Evolutionary conservation across 2,113 vertebrate genomes (phyloP).

Genomic region (Zosterops pallidus): DNA sequence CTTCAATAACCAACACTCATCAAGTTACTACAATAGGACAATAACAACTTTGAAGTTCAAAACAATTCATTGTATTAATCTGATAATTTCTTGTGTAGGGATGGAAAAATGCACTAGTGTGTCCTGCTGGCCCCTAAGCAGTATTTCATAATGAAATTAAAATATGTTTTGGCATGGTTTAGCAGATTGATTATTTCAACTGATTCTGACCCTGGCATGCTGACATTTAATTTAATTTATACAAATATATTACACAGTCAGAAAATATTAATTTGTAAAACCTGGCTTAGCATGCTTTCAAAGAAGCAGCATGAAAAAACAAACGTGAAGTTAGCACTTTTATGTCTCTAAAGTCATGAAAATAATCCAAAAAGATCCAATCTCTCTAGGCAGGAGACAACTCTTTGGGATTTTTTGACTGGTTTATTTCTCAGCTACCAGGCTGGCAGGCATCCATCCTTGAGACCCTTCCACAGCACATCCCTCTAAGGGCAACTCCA

Average conservation of each 20-base stretch:
- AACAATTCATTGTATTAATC: not conserved
- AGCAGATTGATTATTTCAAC: not conserved
- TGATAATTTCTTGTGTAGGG: not conserved
- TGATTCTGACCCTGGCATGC: not conserved
- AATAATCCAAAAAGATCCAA: not conserved
- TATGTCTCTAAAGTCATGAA: not conserved
- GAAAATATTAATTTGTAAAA: not conserved
- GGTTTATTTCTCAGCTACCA: not conserved
- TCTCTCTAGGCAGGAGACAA: not conserved
- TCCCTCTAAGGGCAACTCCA: not conserved
- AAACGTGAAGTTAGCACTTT: rapidly evolving
- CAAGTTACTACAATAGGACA: not conserved
- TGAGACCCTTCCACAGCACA: not conserved
- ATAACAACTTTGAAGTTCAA: not conserved
- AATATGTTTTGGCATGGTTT: not conserved
- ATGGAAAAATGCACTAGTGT: not conserved
- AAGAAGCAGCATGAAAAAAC: not conserved
- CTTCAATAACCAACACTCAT: not conserved
- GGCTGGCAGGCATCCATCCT: not conserved
- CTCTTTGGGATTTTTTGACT: not conserved
- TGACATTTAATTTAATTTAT: not conserved
- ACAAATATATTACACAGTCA: not conserved
- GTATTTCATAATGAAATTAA: not conserved
- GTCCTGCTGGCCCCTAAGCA: not conserved
- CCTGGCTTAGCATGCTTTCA: not conserved